phyloP scores from a whole-genome alignment of 2,113 vertebrate species.

The Callaeas wilsoni region DNA sequence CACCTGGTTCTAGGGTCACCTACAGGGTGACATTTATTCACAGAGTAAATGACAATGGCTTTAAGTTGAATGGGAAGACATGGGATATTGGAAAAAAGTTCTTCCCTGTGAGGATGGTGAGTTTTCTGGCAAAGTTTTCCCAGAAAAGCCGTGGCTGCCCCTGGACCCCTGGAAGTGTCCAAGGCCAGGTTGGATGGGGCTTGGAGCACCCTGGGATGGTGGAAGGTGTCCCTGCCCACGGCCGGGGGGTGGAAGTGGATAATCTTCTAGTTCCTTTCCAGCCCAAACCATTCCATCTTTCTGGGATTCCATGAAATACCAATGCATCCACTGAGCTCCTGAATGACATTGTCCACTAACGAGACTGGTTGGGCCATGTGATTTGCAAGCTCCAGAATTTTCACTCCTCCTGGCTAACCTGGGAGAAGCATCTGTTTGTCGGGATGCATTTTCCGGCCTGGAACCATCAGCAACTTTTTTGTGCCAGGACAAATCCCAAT shows the following conservation, averaged over 20 bases:
- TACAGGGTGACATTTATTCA: not conserved
- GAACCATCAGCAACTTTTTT: not conserved
- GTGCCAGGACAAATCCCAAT: not conserved
- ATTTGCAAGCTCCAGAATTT: not conserved
- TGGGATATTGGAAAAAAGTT: not conserved
- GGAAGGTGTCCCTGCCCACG: not conserved
- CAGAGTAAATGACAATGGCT: accelerated
- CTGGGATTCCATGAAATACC: not conserved
- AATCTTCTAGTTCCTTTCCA: not conserved
- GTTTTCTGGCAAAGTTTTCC: accelerated
- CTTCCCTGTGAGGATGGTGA: accelerated
- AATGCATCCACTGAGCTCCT: not conserved
- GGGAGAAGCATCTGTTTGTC: not conserved
- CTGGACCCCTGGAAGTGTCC: not conserved
- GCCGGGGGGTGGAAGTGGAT: not conserved
- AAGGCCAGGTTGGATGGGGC: accelerated
- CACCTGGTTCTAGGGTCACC: not conserved
- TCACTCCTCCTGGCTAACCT: not conserved
- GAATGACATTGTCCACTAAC: not conserved
- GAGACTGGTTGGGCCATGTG: not conserved
- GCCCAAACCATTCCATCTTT: not conserved
- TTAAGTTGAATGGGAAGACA: not conserved
- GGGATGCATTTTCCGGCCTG: not conserved
- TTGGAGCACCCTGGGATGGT: accelerated
- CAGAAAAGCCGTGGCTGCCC: not conserved